phyloP scores from a whole-genome alignment of 2,888 invertebrate species.

The Thyatira batis region DNA sequence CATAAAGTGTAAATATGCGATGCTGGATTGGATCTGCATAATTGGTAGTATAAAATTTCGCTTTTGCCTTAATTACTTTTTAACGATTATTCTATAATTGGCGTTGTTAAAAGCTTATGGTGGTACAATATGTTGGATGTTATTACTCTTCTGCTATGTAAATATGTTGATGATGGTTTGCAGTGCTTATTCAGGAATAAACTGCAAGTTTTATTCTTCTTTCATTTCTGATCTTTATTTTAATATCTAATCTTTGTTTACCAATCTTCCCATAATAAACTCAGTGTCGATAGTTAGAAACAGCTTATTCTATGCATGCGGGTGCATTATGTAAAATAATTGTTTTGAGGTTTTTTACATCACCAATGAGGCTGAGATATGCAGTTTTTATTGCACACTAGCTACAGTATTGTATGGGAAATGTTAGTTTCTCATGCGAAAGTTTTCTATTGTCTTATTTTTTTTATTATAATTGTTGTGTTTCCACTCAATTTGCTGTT shows the following conservation, averaged over 20 bases:
- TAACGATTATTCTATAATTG: neutral
- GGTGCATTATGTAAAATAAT: slow-evolving; percentile 67
- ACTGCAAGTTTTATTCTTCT: neutral
- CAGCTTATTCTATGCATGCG: slow-evolving; percentile 45
- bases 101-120: neutral
- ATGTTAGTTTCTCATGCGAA: slow-evolving; percentile 74
- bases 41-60: slow-evolving; percentile 20
- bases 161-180: neutral
- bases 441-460: slow-evolving; percentile 55
- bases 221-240: neutral
- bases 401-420: slow-evolving; percentile 70
- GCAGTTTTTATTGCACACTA: slow-evolving; percentile 59
- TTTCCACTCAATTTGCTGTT: slow-evolving; percentile 33
- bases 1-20: slow-evolving; percentile 21
- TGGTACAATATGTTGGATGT: neutral
- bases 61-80: neutral
- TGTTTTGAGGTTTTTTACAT: slow-evolving; percentile 67
- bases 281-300: neutral
- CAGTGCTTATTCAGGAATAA: neutral
- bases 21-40: slow-evolving; percentile 22
- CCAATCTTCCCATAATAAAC: neutral
- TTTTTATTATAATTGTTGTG: slow-evolving; percentile 28
- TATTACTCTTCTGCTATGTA: neutral
- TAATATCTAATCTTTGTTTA: too few species aligned
- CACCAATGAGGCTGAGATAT: slow-evolving; percentile 52